phyloP scores from a whole-genome alignment of 92 coral and sea anemone genomes.

The Palythoa caribaeorum region DNA sequence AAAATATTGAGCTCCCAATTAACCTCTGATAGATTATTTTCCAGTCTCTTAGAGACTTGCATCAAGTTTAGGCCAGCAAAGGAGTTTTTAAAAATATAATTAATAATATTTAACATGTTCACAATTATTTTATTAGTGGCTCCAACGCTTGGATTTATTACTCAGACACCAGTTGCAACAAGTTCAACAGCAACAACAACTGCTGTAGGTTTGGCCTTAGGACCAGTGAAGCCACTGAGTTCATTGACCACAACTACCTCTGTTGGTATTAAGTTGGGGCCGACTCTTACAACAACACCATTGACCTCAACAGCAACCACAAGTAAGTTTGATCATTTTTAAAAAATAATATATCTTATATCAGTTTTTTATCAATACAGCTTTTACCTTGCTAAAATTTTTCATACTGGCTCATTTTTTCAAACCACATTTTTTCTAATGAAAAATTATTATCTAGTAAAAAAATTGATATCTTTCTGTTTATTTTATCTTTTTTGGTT shows the following conservation, averaged over 20 bases:
- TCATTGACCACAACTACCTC: conserved; percentile 26
- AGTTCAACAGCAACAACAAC: conserved; percentile 7
- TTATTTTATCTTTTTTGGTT: neutral
- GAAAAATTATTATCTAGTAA: too few relatives aligned
- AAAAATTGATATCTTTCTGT: too few relatives aligned
- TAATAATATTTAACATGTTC: too few relatives aligned
- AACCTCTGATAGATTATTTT: neutral
- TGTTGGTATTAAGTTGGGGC: conserved; percentile 59
- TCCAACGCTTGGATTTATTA: conserved; percentile 29
- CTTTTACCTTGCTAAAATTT: too few relatives aligned
- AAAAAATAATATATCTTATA: neutral
- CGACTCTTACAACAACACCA: conserved; percentile 32
- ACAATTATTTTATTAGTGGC: neutral
- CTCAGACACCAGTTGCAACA: conserved; percentile 25
- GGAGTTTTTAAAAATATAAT: neutral
- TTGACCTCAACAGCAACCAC: conserved; percentile 37
- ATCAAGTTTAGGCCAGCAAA: neutral
- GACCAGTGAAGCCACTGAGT: neutral
- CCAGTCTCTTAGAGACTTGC: too few relatives aligned
- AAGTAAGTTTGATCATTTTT: neutral
- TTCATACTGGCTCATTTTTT: too few relatives aligned
- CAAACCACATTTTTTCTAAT: too few relatives aligned
- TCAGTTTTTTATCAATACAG: too few relatives aligned
- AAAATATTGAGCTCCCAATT: too few relatives aligned
- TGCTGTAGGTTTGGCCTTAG: conserved; percentile 1